Evolutionary conservation across 2,113 vertebrate species (phyloP).

Genomic region (Argyrosomus japonicus): DNA sequence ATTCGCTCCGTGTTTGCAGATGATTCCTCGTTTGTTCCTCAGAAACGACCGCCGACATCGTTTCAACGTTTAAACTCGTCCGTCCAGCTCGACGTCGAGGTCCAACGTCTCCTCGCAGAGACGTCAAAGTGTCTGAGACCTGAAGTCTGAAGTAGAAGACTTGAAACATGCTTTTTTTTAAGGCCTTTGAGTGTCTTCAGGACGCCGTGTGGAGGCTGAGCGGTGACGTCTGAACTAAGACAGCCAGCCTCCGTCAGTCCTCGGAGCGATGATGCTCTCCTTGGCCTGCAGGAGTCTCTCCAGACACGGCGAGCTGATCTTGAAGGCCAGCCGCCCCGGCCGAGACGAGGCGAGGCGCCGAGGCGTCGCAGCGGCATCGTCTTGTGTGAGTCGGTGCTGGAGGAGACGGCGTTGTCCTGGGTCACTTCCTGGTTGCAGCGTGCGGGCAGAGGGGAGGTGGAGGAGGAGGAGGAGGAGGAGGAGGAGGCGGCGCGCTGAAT

Average conservation of each 20-base stretch:
- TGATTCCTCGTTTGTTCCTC: not conserved
- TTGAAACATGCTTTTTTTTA: constrained; percentile 41
- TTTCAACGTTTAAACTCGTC: constrained; percentile 1
- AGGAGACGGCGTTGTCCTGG: constrained; percentile 75
- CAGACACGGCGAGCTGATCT: constrained; percentile 70
- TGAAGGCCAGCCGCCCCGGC: constrained; percentile 29
- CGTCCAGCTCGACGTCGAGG: not conserved
- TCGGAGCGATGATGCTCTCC: constrained; percentile 62
- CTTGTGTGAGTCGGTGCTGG: constrained; percentile 59
- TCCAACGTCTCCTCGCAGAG: not conserved
- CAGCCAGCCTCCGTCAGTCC: constrained; percentile 7
- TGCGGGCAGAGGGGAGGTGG: not conserved
- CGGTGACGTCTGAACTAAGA: not conserved
- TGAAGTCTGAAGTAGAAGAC: not conserved
- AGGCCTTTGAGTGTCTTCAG: constrained; percentile 33
- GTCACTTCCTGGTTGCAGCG: constrained; percentile 34
- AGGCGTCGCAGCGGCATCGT: not conserved
- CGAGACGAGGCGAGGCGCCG: fast-evolving
- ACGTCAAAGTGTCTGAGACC: too few relatives aligned
- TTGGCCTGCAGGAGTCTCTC: constrained; percentile 70
- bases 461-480: not conserved
- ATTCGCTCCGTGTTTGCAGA: constrained; percentile 1
- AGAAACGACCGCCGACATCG: not conserved
- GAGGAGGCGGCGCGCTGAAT: not conserved
- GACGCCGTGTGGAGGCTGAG: not conserved